Base-by-base conservation (phyloP, 2,797 vertebrate species). In the Sebastes kiyomatsui region DNA sequence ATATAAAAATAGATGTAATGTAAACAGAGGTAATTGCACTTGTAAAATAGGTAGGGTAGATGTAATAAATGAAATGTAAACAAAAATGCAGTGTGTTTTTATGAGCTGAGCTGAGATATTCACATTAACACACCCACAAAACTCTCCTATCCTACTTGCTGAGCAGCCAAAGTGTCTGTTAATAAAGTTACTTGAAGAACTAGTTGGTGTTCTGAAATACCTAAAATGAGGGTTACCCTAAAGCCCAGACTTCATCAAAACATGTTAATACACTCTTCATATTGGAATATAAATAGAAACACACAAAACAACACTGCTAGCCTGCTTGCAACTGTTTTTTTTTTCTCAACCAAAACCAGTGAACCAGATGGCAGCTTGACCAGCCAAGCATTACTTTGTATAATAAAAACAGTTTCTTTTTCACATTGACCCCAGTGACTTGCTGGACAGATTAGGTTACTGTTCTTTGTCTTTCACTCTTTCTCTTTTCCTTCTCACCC, bases 331-430 rank as follows among this genome's bases (percentile, higher is more conserved):
- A 49, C 46, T 52, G 22, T 13, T 22, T 73, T 23, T 49, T 66
- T 46, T 12, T 4, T 10, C 18, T 55, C 69, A 60, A 10, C 55
- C 32, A 30, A 30, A 75, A 27, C 46, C 69, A 76, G 11, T 49
- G 25, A 80, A 55, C 52, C 79, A 80, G 58, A 68, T 78, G 67
- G 67, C 66, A 61, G 79, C 28, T 60, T 69, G 70, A 68, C 6
- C 67, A 76, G 59, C 55, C 75, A 83, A 75, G 77, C 77, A 74
- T 81, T 58, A 72, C 77, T 46, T 61, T 61, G 56, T 62, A 4
- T 67, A 42, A 78, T 18, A 42, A 35, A 64, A 58, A 20, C 22
- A 16, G 25, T 80, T 77, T 67, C 13, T 32, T 61, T 75, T 75
- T 70, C 22, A 55, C 23, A 6, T 33, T 23, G 67, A 46, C 62